phyloP scores from a whole-genome alignment of 2,797 vertebrate species.

The Pipistrellus nathusii region DNA sequence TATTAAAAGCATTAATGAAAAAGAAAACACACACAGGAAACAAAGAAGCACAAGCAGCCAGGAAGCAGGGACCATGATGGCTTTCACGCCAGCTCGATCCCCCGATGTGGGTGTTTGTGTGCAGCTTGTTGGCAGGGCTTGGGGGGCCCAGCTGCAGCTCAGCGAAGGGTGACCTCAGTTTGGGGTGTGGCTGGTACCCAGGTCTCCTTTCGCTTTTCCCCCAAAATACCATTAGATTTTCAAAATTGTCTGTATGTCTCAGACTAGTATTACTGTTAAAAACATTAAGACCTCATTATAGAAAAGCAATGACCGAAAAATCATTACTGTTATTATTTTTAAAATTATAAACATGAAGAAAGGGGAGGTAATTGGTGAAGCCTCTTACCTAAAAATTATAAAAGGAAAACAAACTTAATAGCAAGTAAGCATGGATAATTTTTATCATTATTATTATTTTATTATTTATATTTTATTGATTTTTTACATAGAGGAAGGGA shows the following conservation, averaged over 20 bases:
- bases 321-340: neutral
- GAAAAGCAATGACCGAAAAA: neutral
- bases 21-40: neutral
- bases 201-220: neutral
- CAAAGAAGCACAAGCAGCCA: neutral
- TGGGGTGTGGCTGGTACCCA: neutral
- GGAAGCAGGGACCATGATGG: too few relatives aligned
- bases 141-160: neutral
- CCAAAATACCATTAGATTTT: neutral
- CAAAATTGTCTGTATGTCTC: neutral
- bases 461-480: too few relatives aligned
- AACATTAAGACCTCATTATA: neutral
- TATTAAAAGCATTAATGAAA: too few relatives aligned
- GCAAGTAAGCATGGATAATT: neutral
- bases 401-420: slow-evolving; percentile 2
- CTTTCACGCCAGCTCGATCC: neutral
- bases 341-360: neutral
- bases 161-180: neutral
- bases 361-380: neutral
- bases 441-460: too few relatives aligned
- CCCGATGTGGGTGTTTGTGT: too few relatives aligned
- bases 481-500: too few relatives aligned
- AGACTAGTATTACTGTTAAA: neutral
- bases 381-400: neutral
- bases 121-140: too few relatives aligned